Evolutionary conservation across 2,797 vertebrate genomes (phyloP).

Genomic region (Lagocephalus sceleratus): DNA sequence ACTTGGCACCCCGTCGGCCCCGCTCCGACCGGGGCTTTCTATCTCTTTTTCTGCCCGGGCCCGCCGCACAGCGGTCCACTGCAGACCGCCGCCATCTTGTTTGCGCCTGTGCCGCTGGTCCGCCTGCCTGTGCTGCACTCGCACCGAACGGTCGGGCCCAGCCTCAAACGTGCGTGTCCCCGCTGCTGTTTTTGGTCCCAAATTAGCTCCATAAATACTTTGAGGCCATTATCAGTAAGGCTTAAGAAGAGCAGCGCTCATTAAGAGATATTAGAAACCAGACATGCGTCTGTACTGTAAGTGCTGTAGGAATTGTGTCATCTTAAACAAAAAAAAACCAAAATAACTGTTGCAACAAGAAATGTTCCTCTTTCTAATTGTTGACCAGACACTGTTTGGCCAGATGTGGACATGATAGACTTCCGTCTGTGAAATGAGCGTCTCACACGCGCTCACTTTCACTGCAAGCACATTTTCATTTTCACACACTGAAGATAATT

Average conservation of each 20-base stretch:
- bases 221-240: too few relatives aligned
- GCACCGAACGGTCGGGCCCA: constrained; percentile 46
- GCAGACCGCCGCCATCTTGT: constrained; percentile 72
- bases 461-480: constrained; percentile 2
- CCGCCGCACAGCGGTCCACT: constrained; percentile 46
- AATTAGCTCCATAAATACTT: constrained; percentile 13
- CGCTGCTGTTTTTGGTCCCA: constrained; percentile 20
- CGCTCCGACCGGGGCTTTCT: constrained; percentile 41
- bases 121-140: constrained; percentile 53
- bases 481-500: constrained; percentile 8
- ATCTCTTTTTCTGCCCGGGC: constrained; percentile 53
- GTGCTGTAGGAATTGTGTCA: too few relatives aligned
- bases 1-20: constrained; percentile 61
- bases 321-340: too few relatives aligned
- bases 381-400: constrained; percentile 35
- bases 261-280: too few relatives aligned
- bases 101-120: constrained; percentile 47
- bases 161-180: constrained; percentile 14
- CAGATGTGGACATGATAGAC: constrained; percentile 44
- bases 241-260: too few relatives aligned
- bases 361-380: constrained; percentile 31
- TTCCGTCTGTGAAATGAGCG: constrained; percentile 8
- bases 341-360: constrained; percentile 20
- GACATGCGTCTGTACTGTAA: too few relatives aligned
- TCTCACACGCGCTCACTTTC: constrained; percentile 17